phyloP scores from a whole-genome alignment of 2,888 invertebrate genomes.

The Spodoptera picta region DNA sequence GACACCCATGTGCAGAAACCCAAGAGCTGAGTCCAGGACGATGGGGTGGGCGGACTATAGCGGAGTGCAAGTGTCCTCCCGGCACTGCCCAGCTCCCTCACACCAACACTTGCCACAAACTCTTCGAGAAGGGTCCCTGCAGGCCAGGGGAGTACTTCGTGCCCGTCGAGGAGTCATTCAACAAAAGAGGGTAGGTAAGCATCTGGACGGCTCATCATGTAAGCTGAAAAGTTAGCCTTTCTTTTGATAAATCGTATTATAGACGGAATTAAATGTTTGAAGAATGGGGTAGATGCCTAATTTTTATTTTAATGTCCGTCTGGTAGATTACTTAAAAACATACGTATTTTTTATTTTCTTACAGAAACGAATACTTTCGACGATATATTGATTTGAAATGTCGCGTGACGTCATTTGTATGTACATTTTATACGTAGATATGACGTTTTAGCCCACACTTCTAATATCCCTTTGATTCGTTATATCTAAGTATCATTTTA shows the following conservation, averaged over 20 bases:
- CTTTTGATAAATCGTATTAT: neutral
- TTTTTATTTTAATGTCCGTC: too few relatives aligned
- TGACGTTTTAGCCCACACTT: too few relatives aligned
- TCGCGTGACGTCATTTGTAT: too few relatives aligned
- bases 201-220: slow-evolving; percentile 60
- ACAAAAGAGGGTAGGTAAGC: slow-evolving; percentile 87
- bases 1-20: slow-evolving; percentile 94
- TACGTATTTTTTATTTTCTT: too few relatives aligned
- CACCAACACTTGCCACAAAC: slow-evolving; percentile 91
- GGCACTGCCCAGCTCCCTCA: slow-evolving; percentile 92
- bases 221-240: slow-evolving; percentile 45
- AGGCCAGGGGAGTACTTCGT: slow-evolving; percentile 92
- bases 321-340: too few relatives aligned
- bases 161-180: slow-evolving; percentile 89
- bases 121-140: slow-evolving; percentile 93
- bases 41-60: slow-evolving; percentile 88
- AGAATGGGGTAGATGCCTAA: too few relatives aligned
- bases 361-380: too few relatives aligned
- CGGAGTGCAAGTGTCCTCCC: slow-evolving; percentile 95
- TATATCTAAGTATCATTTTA: too few relatives aligned
- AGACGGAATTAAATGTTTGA: too few relatives aligned
- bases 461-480: too few relatives aligned
- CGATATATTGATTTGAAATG: too few relatives aligned
- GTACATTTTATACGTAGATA: too few relatives aligned
- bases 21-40: slow-evolving; percentile 93